These are phyloP conservation scores for Cosmopolites sordidus DNA, from an alignment of 2,888 invertebrate species.

Conservation along the genomic window DNA sequence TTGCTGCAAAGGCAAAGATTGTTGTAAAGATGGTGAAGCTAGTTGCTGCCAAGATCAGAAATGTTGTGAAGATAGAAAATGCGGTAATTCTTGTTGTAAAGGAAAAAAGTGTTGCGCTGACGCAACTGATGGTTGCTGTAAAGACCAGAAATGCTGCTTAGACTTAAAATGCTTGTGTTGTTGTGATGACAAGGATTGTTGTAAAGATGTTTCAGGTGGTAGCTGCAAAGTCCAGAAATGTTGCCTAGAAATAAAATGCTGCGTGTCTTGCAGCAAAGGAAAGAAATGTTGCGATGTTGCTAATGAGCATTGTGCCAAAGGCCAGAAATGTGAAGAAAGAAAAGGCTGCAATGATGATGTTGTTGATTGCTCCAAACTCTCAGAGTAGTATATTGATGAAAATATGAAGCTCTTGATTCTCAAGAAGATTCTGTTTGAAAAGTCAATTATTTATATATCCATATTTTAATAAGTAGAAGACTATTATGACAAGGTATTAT, in stretches of 20 bases:
- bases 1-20: not conserved
- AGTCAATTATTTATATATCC: too few species aligned
- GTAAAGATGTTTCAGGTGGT: not conserved
- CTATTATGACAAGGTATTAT: too few species aligned
- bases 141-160: not conserved
- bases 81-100: not conserved
- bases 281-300: not conserved
- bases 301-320: not conserved
- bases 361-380: not conserved
- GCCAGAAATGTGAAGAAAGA: not conserved
- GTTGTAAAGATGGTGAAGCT: not conserved
- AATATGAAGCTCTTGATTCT: too few species aligned
- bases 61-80: not conserved
- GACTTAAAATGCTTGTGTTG: too few species aligned
- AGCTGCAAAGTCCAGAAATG: not conserved
- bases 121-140: slow-evolving; percentile 3
- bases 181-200: slow-evolving; percentile 1
- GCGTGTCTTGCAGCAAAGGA: not conserved
- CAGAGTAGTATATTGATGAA: too few species aligned
- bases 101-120: not conserved
- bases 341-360: not conserved
- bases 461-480: too few species aligned
- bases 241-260: not conserved
- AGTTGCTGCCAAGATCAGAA: slow-evolving; percentile 3
- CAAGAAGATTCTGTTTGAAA: too few species aligned